Conservation (phyloP, 2,888 invertebrate genomes). For the Gibbula magus region DNA sequence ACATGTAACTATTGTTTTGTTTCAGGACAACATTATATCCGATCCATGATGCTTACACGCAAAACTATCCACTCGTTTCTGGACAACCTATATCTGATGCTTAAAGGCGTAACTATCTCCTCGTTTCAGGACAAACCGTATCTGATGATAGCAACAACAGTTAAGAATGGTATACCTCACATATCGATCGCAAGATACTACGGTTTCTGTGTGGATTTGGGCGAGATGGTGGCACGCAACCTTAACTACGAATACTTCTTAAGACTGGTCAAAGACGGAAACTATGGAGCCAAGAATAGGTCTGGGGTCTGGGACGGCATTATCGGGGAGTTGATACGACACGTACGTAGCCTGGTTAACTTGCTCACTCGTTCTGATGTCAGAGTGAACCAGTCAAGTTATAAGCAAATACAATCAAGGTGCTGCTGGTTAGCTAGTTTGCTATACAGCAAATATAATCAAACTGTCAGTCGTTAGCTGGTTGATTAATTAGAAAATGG, state of each 20-base stretch:
- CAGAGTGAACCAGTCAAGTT: no score
- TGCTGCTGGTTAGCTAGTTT: no score
- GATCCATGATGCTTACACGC: neutral
- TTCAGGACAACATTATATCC: no score
- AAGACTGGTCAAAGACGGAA: conserved; percentile 86
- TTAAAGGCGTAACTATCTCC: neutral
- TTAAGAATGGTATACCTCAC: conserved; percentile 48
- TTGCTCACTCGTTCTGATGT: no score
- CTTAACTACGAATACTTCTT: conserved; percentile 71
- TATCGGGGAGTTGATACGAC: conserved; percentile 67
- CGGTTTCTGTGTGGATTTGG: conserved; percentile 74
- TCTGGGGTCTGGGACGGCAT: conserved; percentile 71
- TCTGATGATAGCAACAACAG: conserved; percentile 42
- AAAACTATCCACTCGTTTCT: neutral
- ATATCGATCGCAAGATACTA: conserved; percentile 79
- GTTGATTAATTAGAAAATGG: no score
- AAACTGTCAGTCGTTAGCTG: no score
- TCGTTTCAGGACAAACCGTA: conserved; percentile 51
- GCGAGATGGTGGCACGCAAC: conserved; percentile 61
- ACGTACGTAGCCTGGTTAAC: conserved; percentile 47
- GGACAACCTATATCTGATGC: neutral
- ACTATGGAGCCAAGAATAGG: conserved; percentile 80
- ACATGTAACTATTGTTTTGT: no score
- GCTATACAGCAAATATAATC: no score
- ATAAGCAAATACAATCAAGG: no score